Evolutionary conservation across 53 echinoderm and acorn worm species (phyloP).

Genomic region (Paelopatides confundens): DNA sequence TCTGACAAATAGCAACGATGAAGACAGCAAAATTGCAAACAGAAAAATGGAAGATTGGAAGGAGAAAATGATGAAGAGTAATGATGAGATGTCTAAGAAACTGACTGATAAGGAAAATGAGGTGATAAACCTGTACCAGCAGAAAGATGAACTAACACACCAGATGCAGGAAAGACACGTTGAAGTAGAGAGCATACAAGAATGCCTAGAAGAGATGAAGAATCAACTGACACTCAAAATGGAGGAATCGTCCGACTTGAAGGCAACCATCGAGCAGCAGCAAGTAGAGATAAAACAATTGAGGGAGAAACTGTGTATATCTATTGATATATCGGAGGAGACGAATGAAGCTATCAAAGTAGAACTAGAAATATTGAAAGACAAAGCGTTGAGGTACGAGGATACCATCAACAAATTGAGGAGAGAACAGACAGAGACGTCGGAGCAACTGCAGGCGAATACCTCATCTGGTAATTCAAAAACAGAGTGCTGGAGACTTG

Average conservation of each 20-base stretch:
- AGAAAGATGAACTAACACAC: conserved; percentile 5
- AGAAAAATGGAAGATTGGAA: conserved; percentile 10
- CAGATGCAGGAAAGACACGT: background rate
- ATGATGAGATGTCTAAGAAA: background rate
- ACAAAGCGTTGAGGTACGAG: conserved; percentile 23
- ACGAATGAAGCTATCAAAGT: background rate
- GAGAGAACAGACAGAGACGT: background rate
- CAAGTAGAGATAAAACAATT: background rate
- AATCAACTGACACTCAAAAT: background rate
- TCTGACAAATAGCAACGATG: background rate
- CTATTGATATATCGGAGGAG: conserved; percentile 18
- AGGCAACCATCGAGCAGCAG: background rate
- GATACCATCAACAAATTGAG: conserved; percentile 44
- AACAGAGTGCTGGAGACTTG: conserved; percentile 2
- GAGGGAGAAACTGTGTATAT: conserved; percentile 1
- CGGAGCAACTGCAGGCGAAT: conserved; percentile 32
- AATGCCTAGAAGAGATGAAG: background rate
- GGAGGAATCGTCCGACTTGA: background rate
- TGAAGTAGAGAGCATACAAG: background rate
- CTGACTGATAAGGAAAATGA: background rate
- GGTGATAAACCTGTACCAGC: background rate
- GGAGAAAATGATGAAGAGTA: background rate
- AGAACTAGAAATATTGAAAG: conserved; percentile 40
- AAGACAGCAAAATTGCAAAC: background rate
- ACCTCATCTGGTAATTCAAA: background rate